Conservation (phyloP, 2,888 invertebrate genomes). For the Ormyrus rosae region DNA sequence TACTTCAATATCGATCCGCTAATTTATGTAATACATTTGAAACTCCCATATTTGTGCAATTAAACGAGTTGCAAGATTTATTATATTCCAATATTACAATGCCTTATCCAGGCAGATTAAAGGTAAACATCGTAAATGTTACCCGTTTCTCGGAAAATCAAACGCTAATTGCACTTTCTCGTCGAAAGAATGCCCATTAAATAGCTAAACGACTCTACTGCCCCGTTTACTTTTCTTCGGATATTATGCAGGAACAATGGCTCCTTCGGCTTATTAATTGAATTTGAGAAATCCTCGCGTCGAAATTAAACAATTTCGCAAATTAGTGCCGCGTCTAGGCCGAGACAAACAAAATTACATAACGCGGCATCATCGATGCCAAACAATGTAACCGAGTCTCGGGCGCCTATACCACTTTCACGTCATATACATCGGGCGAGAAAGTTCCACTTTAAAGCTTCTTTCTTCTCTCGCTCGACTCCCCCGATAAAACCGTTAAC, state of each 20-base stretch:
- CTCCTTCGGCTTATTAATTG: neutral
- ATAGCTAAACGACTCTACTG: neutral
- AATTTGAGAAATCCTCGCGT: neutral
- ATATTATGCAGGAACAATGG: neutral
- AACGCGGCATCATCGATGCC: neutral
- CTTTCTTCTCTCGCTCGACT: no score
- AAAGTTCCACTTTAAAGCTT: no score
- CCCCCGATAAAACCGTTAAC: no score
- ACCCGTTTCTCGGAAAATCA: neutral
- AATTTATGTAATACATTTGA: no score
- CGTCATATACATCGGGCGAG: neutral
- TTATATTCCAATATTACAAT: neutral
- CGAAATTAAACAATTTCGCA: conserved; percentile 22
- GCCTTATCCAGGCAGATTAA: neutral
- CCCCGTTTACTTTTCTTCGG: neutral
- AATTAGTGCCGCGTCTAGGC: neutral
- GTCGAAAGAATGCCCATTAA: conserved; percentile 14
- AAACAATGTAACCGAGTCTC: conserved; percentile 12
- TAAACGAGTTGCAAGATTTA: no score
- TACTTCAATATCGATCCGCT: no score
- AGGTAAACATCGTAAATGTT: neutral
- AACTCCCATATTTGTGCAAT: no score
- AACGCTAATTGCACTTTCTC: conserved; percentile 15
- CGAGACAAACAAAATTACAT: conserved; percentile 10
- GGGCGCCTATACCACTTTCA: neutral